phyloP scores from a whole-genome alignment of 2,113 vertebrate species.

The Tympanuchus pallidicinctus region DNA sequence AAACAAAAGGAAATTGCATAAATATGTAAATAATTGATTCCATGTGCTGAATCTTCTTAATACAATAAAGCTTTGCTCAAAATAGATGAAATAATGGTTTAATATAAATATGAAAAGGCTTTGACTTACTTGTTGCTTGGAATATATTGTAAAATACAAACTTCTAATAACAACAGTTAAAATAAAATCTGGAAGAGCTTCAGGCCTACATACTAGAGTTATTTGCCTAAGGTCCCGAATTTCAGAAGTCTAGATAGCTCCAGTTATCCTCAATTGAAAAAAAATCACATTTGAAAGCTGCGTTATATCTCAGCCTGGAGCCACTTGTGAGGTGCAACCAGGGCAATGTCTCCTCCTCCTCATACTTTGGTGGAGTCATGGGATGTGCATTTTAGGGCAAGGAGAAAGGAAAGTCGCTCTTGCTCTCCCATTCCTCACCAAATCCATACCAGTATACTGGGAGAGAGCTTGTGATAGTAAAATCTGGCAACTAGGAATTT shows the following conservation, averaged over 20 bases:
- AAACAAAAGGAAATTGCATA: conserved; percentile 21
- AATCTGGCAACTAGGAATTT: rapidly evolving
- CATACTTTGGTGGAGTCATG: rapidly evolving
- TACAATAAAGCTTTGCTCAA: neutral
- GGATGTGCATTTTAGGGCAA: neutral
- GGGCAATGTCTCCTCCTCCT: neutral
- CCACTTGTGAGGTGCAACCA: neutral
- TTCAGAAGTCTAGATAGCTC: neutral
- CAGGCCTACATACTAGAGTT: neutral
- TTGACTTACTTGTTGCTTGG: conserved; percentile 32
- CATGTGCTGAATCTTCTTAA: conserved; percentile 22
- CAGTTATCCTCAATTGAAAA: neutral
- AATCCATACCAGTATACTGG: neutral
- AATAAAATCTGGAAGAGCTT: neutral
- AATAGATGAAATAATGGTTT: conserved; percentile 18
- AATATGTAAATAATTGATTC: conserved; percentile 53
- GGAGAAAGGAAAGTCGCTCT: neutral
- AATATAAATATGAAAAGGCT: conserved; percentile 30
- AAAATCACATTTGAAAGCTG: neutral
- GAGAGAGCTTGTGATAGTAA: neutral
- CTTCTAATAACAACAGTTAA: neutral
- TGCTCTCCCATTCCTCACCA: neutral
- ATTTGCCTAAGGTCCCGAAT: neutral
- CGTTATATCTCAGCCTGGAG: neutral
- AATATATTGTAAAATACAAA: conserved; percentile 35